Conservation (phyloP, 2,888 invertebrate species). For the Deilephila elpenor region DNA sequence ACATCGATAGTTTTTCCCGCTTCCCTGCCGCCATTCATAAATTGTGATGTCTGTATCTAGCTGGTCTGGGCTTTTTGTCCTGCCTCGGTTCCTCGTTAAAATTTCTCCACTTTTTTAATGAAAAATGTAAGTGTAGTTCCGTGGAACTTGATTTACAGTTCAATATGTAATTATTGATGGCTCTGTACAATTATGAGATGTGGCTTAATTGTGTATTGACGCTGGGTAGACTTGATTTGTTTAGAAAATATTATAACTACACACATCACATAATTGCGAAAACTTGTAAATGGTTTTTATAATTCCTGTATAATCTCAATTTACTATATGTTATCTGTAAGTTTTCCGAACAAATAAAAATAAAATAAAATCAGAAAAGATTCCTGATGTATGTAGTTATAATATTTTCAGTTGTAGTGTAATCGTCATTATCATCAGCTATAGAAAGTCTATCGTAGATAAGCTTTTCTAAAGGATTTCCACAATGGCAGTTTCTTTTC, state of each 20-base stretch:
- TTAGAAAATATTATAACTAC: background rate
- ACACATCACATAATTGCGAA: too few species aligned
- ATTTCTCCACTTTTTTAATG: conserved; percentile 7
- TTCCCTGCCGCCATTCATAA: conserved; percentile 22
- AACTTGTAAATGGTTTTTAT: too few species aligned
- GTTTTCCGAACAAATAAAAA: too few species aligned
- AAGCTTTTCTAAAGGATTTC: too few species aligned
- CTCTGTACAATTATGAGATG: conserved; percentile 1
- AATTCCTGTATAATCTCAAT: too few species aligned
- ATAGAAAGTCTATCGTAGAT: too few species aligned
- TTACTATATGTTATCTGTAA: too few species aligned
- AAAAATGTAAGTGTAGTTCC: background rate
- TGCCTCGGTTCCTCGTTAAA: conserved; percentile 27
- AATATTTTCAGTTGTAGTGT: background rate
- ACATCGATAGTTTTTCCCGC: conserved; percentile 7
- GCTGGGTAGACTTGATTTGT: background rate
- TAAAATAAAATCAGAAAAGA: too few species aligned
- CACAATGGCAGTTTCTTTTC: too few species aligned
- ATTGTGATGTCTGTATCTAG: conserved; percentile 29
- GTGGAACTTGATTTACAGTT: conserved; percentile 13
- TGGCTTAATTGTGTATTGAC: background rate
- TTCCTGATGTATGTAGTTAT: background rate
- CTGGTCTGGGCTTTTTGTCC: conserved; percentile 19
- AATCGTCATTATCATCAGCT: too few species aligned
- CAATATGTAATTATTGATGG: conserved; percentile 1